Evolutionary conservation across 2,888 invertebrate species (phyloP).

Genomic region (Serripes groenlandicus): DNA sequence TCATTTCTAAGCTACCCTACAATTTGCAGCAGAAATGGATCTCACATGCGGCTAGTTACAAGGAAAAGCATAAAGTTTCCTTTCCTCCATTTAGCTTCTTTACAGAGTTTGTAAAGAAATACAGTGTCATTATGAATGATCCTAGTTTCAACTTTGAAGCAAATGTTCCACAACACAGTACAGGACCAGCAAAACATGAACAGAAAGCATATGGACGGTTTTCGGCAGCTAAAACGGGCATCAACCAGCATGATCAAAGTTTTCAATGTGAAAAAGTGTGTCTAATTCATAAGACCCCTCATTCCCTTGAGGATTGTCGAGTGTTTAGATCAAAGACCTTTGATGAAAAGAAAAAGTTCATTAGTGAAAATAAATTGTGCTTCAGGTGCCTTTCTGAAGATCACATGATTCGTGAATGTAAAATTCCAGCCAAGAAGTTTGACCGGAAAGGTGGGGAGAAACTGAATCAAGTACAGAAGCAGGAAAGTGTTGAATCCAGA

Average conservation of each 20-base stretch:
- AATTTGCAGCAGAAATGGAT: slow-evolving; percentile 53
- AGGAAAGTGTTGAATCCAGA: too few species aligned
- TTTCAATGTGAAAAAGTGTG: too few species aligned
- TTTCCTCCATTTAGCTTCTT: slow-evolving; percentile 46
- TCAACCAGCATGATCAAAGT: too few species aligned
- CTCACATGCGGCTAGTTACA: slow-evolving; percentile 33
- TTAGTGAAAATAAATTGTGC: slow-evolving; percentile 25
- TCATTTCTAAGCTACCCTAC: slow-evolving; percentile 49
- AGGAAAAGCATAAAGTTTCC: slow-evolving; percentile 2
- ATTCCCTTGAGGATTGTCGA: slow-evolving; percentile 23
- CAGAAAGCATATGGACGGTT: too few species aligned
- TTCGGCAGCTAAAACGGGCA: too few species aligned
- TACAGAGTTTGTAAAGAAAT: slow-evolving; percentile 33
- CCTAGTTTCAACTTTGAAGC: slow-evolving; percentile 41
- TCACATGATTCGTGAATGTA: not conserved
- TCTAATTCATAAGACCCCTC: too few species aligned
- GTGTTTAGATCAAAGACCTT: slow-evolving; percentile 23
- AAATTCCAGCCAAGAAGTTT: slow-evolving; percentile 4
- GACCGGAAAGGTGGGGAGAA: not conserved
- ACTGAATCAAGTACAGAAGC: too few species aligned
- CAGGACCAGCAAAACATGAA: too few species aligned
- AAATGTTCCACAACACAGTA: too few species aligned
- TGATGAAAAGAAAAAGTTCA: slow-evolving; percentile 11
- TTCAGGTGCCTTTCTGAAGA: too few species aligned
- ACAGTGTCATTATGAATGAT: slow-evolving; percentile 24